Evolutionary conservation across 2,797 vertebrate species (phyloP).

Genomic region (Pelobates cultripes): DNA sequence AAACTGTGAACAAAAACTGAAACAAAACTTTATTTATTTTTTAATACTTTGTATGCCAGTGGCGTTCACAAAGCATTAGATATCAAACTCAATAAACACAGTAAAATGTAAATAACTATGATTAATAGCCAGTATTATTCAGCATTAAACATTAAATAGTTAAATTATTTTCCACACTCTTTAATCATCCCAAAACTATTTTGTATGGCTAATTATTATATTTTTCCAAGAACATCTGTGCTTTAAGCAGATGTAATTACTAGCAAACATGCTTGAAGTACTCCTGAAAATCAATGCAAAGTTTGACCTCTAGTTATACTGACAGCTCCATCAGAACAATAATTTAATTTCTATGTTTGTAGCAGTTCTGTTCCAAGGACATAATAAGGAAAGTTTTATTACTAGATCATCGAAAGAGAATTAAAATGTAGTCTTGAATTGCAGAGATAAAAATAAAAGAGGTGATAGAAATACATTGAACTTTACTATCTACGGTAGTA

Average conservation of each 20-base stretch:
- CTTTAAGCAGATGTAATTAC: constrained; percentile 25
- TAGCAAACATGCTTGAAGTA: constrained; percentile 26
- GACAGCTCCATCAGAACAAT: constrained; percentile 25
- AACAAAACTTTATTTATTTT: too few species aligned
- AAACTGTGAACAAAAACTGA: too few species aligned
- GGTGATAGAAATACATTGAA: constrained; percentile 34
- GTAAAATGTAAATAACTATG: not conserved
- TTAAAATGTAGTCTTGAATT: constrained; percentile 34
- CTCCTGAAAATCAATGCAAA: constrained; percentile 35
- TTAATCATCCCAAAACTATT: not conserved
- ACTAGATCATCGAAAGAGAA: constrained; percentile 31
- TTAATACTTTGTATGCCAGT: too few species aligned
- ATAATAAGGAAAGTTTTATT: constrained; percentile 50
- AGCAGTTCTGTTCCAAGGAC: constrained; percentile 41
- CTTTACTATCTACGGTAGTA: constrained; percentile 3
- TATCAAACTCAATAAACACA: too few species aligned
- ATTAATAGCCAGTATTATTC: too few species aligned
- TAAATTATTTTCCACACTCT: not conserved
- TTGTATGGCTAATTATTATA: constrained; percentile 9
- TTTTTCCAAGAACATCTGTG: constrained; percentile 31
- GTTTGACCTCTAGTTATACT: constrained; percentile 30
- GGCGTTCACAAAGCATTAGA: too few species aligned
- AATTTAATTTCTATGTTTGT: constrained; percentile 35
- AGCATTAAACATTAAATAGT: not conserved
- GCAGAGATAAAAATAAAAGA: constrained; percentile 35